Percentiles rank a stretch among this genome's conserved stretches.
Conservation (phyloP, 2,797 vertebrate genomes). For the Oryzias sinensis region DNA sequence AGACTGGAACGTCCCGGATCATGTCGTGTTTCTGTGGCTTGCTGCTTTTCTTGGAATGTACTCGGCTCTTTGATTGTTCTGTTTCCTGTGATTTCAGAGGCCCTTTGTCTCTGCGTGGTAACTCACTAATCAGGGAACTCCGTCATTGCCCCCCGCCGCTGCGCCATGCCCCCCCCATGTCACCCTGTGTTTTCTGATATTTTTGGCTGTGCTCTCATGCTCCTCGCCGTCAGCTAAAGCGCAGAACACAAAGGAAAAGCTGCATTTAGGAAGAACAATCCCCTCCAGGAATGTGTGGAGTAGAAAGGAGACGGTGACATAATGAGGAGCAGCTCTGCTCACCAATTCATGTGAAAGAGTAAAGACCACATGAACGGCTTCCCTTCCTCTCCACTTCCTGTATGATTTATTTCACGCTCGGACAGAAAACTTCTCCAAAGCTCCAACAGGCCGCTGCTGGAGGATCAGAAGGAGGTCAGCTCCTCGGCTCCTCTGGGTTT, state of each 20-base stretch:
- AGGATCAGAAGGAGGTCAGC: constrained; percentile 53
- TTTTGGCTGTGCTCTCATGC: constrained; percentile 71
- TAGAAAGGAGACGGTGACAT: constrained; percentile 51
- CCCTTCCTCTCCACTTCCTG: constrained; percentile 28
- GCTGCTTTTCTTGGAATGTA: constrained; percentile 82
- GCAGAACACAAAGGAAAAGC: constrained; percentile 18
- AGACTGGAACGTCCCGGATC: constrained; percentile 60
- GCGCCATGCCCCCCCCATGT: constrained; percentile 56
- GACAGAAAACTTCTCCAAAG: constrained; percentile 34
- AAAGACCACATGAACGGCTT: constrained; percentile 14
- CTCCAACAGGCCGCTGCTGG: constrained; percentile 12
- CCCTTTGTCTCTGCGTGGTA: constrained; percentile 75
- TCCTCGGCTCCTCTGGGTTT: constrained; percentile 58
- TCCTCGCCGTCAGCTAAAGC: constrained; percentile 36
- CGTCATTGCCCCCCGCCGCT: constrained; percentile 64
- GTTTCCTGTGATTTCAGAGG: constrained; percentile 77
- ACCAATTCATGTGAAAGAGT: neutral
- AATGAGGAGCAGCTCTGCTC: constrained; percentile 21
- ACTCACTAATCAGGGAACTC: constrained; percentile 80
- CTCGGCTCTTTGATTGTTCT: constrained; percentile 77
- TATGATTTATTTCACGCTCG: constrained; percentile 31
- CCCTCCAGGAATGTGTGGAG: constrained; percentile 48
- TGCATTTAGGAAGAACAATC: constrained; percentile 48
- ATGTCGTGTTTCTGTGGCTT: constrained; percentile 60
- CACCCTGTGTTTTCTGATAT: constrained; percentile 68